Percentiles rank a stretch among this genome's conserved stretches.
phyloP scores from a whole-genome alignment of 2,888 invertebrate species.

The Microctonus aethiopoides region DNA sequence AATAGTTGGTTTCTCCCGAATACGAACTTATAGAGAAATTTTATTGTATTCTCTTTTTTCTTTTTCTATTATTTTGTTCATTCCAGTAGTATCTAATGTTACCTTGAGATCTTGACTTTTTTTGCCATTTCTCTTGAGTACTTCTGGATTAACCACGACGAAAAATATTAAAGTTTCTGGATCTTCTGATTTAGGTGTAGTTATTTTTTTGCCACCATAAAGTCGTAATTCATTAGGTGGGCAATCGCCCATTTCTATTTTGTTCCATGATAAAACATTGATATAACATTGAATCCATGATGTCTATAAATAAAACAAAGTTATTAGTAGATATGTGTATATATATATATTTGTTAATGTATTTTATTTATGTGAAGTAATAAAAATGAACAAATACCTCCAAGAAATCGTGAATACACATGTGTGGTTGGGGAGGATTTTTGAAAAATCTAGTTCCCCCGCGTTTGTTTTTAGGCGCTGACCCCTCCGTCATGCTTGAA shows the following conservation, averaged over 20 bases:
- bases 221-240: constrained; percentile 77
- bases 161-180: constrained; percentile 76
- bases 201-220: constrained; percentile 79
- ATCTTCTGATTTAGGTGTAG: constrained; percentile 70
- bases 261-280: constrained; percentile 80
- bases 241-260: constrained; percentile 76
- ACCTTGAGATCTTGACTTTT: constrained; percentile 75
- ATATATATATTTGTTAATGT: background rate
- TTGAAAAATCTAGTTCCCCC: constrained; percentile 72
- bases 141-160: constrained; percentile 80
- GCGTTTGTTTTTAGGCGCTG: constrained; percentile 55
- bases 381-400: constrained; percentile 46
- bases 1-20: too few species aligned
- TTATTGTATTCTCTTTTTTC: too few species aligned
- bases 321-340: background rate
- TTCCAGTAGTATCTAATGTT: constrained; percentile 42
- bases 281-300: constrained; percentile 65
- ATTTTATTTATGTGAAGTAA: background rate
- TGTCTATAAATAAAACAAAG: constrained; percentile 48
- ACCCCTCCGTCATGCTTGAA: constrained; percentile 58
- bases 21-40: too few species aligned
- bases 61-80: background rate
- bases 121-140: constrained; percentile 76
- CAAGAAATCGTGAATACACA: constrained; percentile 72
- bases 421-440: constrained; percentile 81